These are phyloP conservation scores for Orius insidiosus DNA, from an alignment of 1,140 invertebrate species.

Conservation along the genomic window DNA sequence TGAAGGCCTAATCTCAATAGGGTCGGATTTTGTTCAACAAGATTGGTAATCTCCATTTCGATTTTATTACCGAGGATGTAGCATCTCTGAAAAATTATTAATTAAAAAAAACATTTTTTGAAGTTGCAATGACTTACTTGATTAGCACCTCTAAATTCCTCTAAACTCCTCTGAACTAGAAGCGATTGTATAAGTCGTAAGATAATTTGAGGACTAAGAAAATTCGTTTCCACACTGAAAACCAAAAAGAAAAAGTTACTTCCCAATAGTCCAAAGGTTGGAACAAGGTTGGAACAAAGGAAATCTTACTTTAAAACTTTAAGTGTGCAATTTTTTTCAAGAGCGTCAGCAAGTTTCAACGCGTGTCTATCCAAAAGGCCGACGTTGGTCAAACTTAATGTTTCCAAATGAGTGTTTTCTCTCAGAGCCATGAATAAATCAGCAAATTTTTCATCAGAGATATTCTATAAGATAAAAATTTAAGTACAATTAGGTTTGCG, in stretches of 20 bases:
- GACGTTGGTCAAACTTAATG: slow-evolving; percentile 82
- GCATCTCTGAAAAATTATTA: slow-evolving; percentile 50
- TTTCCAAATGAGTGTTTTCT: slow-evolving; percentile 80
- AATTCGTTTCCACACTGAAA: slow-evolving; percentile 82
- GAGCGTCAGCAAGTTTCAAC: slow-evolving; percentile 60
- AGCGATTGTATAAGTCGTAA: slow-evolving; percentile 71
- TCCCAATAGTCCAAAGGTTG: too few relatives aligned
- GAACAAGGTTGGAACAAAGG: too few relatives aligned
- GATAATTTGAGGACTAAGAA: slow-evolving; percentile 68
- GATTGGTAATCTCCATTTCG: slow-evolving; percentile 90
- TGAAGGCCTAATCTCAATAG: slow-evolving; percentile 80
- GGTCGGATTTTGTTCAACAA: slow-evolving; percentile 84
- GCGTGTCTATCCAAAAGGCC: slow-evolving; percentile 79
- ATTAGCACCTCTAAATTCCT: slow-evolving; percentile 89
- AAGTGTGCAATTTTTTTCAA: slow-evolving; percentile 73
- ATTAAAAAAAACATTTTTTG: background rate
- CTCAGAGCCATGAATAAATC: slow-evolving; percentile 75
- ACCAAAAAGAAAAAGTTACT: too few relatives aligned
- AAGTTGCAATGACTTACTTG: slow-evolving; percentile 51
- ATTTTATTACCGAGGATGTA: slow-evolving; percentile 90
- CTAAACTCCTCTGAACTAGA: slow-evolving; percentile 66
- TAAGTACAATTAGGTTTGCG: too few relatives aligned
- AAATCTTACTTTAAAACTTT: slow-evolving; percentile 60
- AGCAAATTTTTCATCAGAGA: slow-evolving; percentile 89
- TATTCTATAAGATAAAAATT: slow-evolving; percentile 51